phyloP scores from a whole-genome alignment of 2,113 vertebrate species.

The Mus pahari region DNA sequence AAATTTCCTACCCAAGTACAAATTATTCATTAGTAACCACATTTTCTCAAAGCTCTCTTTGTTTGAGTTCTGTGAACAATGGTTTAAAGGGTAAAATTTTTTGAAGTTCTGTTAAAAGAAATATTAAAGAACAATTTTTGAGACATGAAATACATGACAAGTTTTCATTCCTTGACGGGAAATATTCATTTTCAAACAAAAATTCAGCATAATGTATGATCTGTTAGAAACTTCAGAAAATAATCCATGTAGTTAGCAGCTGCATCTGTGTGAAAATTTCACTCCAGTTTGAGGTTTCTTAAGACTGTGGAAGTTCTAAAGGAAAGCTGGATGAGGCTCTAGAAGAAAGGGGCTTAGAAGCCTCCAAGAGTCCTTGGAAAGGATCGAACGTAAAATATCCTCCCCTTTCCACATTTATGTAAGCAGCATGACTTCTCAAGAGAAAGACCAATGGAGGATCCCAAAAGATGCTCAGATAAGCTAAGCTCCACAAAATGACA shows the following conservation, averaged over 20 bases:
- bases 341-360: neutral
- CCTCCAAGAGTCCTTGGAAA: neutral
- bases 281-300: neutral
- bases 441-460: neutral
- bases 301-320: neutral
- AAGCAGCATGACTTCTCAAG: neutral
- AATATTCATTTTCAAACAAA: slow-evolving; percentile 7
- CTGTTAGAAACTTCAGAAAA: neutral
- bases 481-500: too few species aligned
- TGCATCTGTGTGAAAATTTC: neutral
- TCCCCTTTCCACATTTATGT: too few species aligned
- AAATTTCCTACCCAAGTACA: neutral
- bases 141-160: neutral
- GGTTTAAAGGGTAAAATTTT: neutral
- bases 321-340: neutral
- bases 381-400: neutral
- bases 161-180: neutral
- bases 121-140: neutral
- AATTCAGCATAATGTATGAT: neutral
- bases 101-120: neutral
- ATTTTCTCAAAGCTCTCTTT: neutral
- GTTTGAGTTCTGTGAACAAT: neutral
- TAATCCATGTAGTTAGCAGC: neutral
- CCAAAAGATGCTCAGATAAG: neutral
- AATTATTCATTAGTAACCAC: neutral